These are phyloP conservation scores for Larimichthys crocea DNA, from an alignment of 2,113 vertebrate genomes.

Conservation along the genomic window DNA sequence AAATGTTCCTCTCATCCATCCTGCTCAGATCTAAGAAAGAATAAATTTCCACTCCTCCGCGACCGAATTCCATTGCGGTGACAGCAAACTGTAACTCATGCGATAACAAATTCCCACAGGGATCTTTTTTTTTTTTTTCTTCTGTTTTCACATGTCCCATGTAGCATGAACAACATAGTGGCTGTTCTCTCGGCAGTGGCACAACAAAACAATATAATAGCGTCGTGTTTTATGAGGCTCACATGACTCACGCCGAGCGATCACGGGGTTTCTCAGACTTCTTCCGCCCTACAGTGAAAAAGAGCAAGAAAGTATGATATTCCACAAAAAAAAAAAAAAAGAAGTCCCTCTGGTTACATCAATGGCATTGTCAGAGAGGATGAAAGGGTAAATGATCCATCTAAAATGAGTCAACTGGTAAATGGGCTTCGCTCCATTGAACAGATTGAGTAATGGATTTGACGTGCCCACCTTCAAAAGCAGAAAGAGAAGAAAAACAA, in stretches of 20 bases:
- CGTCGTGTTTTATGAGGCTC: slow-evolving; percentile 60
- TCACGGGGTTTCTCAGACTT: slow-evolving; percentile 25
- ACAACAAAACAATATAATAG: slow-evolving; percentile 27
- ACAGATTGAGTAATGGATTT: slow-evolving; percentile 78
- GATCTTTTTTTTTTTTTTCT: neutral
- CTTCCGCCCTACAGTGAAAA: slow-evolving; percentile 36
- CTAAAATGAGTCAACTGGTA: slow-evolving; percentile 77
- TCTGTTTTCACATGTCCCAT: slow-evolving; percentile 25
- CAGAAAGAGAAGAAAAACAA: slow-evolving; percentile 56
- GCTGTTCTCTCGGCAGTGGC: slow-evolving; percentile 22
- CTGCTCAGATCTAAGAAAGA: neutral
- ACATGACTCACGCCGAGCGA: slow-evolving; percentile 43
- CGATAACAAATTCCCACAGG: slow-evolving; percentile 43
- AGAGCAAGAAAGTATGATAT: slow-evolving; percentile 28
- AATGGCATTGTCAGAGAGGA: slow-evolving; percentile 68
- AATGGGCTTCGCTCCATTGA: slow-evolving; percentile 78
- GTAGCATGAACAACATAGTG: slow-evolving; percentile 32
- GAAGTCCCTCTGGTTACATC: slow-evolving; percentile 62
- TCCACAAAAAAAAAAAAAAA: slow-evolving; percentile 11
- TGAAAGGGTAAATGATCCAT: slow-evolving; percentile 80
- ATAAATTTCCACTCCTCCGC: slow-evolving; percentile 9
- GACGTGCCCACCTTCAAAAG: slow-evolving; percentile 72
- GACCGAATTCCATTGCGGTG: slow-evolving; percentile 19
- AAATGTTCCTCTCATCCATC: neutral
- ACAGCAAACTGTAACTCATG: slow-evolving; percentile 37